Evolutionary conservation across 2,888 invertebrate genomes (phyloP).

Genomic region (Tinea pellionella): DNA sequence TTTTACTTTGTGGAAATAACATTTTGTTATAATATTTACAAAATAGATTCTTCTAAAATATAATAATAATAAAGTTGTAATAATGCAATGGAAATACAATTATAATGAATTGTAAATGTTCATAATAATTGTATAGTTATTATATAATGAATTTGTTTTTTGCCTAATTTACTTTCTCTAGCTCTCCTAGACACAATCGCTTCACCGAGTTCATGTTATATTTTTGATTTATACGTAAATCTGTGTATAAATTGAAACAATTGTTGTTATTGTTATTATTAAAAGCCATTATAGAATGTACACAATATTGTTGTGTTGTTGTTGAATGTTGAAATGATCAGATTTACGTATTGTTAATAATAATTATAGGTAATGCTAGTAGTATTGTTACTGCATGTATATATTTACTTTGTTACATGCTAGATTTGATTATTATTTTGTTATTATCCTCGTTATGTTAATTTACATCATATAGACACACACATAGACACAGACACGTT

Average conservation of each 20-base stretch:
- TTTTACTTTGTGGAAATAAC: no score
- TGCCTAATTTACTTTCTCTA: background rate
- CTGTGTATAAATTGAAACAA: background rate
- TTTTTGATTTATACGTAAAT: background rate
- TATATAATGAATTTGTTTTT: background rate
- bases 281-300: no score
- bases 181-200: background rate
- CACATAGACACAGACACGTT: background rate
- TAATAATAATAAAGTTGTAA: no score
- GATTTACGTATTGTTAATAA: background rate
- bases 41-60: no score
- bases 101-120: constrained; percentile 22
- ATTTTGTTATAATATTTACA: no score
- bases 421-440: no score
- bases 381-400: background rate
- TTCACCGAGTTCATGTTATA: constrained; percentile 8
- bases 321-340: no score
- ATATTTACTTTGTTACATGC: background rate
- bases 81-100: background rate
- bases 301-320: no score
- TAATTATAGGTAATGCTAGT: background rate
- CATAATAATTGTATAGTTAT: constrained; percentile 21
- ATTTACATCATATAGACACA: no score
- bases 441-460: no score
- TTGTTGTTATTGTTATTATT: no score